Evolutionary conservation across 2,113 vertebrate genomes (phyloP).

Genomic region (Chroicocephalus ridibundus): DNA sequence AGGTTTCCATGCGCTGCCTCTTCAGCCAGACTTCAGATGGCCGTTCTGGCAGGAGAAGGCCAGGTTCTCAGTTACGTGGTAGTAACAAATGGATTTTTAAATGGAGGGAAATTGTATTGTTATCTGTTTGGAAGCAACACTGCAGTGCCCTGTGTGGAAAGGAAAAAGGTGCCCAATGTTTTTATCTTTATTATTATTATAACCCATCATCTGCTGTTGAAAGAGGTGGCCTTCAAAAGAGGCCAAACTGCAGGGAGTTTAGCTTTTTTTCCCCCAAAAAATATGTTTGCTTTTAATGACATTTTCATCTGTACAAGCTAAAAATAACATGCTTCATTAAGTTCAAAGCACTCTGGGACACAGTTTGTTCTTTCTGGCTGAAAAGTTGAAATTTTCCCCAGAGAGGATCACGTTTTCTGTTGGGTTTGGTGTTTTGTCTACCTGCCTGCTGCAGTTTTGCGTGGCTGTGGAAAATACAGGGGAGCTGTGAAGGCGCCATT

Average conservation of each 20-base stretch:
- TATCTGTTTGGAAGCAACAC: not conserved
- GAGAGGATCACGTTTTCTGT: not conserved
- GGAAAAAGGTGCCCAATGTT: not conserved
- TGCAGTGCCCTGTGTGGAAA: not conserved
- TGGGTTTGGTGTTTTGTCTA: not conserved
- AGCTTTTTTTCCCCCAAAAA: not conserved
- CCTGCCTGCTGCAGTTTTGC: not conserved
- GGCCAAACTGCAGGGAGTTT: not conserved
- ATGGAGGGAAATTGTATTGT: not conserved
- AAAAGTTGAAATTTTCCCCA: not conserved
- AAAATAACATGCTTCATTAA: constrained; percentile 47
- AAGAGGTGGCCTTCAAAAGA: not conserved
- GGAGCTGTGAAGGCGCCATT: not conserved
- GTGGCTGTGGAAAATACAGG: not conserved
- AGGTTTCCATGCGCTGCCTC: not conserved
- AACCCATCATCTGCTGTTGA: not conserved
- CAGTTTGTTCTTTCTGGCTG: not conserved
- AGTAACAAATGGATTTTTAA: not conserved
- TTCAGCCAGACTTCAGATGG: not conserved
- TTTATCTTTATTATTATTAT: not conserved
- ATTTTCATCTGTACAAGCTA: constrained; percentile 52
- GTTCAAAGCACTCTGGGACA: constrained; percentile 21
- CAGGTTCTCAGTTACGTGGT: not conserved
- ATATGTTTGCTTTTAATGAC: constrained; percentile 37
- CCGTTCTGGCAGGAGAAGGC: not conserved